A percentile compares a stretch with the other conserved stretches of the same genome.
Evolutionary conservation across 2,113 vertebrate species (phyloP).

Genomic region (Protomyctophum bolini): DNA sequence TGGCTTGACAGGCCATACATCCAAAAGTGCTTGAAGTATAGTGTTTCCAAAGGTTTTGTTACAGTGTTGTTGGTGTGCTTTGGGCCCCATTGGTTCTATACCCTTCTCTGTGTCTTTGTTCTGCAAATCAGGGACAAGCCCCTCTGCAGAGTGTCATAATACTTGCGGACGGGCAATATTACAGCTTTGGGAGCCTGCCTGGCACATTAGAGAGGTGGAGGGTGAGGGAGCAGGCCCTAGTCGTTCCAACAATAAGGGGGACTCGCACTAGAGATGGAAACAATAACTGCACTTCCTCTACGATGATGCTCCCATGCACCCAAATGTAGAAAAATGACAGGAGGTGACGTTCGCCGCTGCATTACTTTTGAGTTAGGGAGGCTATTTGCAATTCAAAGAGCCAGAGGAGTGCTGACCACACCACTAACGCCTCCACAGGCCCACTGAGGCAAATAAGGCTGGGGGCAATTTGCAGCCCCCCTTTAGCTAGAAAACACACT

Average conservation of each 20-base stretch:
- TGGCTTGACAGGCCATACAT: too few species aligned
- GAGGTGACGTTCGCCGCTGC: slow-evolving; percentile 81
- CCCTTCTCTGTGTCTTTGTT: slow-evolving; percentile 8
- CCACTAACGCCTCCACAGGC: slow-evolving; percentile 71
- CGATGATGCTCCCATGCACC: slow-evolving; percentile 71
- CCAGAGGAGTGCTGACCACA: slow-evolving; percentile 89
- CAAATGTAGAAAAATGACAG: slow-evolving; percentile 85
- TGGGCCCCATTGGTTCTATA: slow-evolving; percentile 19
- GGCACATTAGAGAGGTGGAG: slow-evolving; percentile 61
- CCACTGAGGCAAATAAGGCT: slow-evolving; percentile 80
- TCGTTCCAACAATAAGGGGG: slow-evolving; percentile 76
- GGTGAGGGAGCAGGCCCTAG: slow-evolving; percentile 63
- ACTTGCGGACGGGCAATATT: slow-evolving; percentile 60
- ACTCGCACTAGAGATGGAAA: slow-evolving; percentile 77
- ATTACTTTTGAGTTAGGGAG: slow-evolving; percentile 95
- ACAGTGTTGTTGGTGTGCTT: slow-evolving; percentile 18
- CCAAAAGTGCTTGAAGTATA: not conserved
- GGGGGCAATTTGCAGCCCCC: slow-evolving; percentile 73
- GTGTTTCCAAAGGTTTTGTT: slow-evolving; percentile 17
- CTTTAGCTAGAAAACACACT: slow-evolving; percentile 67
- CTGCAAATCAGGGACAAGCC: slow-evolving; percentile 59
- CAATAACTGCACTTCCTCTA: slow-evolving; percentile 78
- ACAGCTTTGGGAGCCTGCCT: slow-evolving; percentile 63
- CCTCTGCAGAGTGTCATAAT: slow-evolving; percentile 51
- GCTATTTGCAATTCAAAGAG: slow-evolving; percentile 97